Evolutionary conservation across 2,888 invertebrate genomes (phyloP).

Genomic region (Argyra leucocephala): DNA sequence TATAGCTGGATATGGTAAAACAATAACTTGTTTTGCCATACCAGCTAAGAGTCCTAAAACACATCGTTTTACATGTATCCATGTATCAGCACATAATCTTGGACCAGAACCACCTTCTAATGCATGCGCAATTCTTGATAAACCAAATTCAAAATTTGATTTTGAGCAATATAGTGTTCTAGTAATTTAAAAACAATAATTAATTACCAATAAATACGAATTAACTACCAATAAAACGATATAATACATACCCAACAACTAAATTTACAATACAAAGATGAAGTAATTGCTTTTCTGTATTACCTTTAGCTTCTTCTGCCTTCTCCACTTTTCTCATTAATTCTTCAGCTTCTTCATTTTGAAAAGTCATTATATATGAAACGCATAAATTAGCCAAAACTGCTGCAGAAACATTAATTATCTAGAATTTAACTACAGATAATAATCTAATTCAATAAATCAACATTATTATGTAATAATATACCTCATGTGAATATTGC

Average conservation of each 20-base stretch:
- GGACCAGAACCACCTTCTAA: conserved; percentile 47
- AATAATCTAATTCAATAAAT: background rate
- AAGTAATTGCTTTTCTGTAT: conserved; percentile 80
- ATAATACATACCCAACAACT: conserved; percentile 69
- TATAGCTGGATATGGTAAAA: conserved; percentile 67
- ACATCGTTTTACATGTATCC: conserved; percentile 95
- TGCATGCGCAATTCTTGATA: conserved; percentile 93
- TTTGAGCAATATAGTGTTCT: conserved; percentile 94
- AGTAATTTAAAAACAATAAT: conserved; percentile 26
- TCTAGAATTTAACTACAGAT: conserved; percentile 45
- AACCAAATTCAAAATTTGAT: conserved; percentile 97
- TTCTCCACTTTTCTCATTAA: conserved; percentile 97
- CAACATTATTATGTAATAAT: conserved; percentile 21
- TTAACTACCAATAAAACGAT: background rate
- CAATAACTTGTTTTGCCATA: conserved; percentile 74
- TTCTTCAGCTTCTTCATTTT: conserved; percentile 97
- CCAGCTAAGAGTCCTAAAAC: conserved; percentile 80
- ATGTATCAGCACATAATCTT: conserved; percentile 94
- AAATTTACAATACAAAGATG: conserved; percentile 97
- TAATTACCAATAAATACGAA: background rate
- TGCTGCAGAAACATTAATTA: conserved; percentile 91
- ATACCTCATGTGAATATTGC: conserved; percentile 79
- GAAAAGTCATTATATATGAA: conserved; percentile 97
- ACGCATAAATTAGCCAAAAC: conserved; percentile 97
- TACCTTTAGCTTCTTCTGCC: conserved; percentile 87